Evolutionary conservation across 2,888 invertebrate species (phyloP), one percentile per base, ranked within the genome.

Genomic region (Parelbella ahira): DNA sequence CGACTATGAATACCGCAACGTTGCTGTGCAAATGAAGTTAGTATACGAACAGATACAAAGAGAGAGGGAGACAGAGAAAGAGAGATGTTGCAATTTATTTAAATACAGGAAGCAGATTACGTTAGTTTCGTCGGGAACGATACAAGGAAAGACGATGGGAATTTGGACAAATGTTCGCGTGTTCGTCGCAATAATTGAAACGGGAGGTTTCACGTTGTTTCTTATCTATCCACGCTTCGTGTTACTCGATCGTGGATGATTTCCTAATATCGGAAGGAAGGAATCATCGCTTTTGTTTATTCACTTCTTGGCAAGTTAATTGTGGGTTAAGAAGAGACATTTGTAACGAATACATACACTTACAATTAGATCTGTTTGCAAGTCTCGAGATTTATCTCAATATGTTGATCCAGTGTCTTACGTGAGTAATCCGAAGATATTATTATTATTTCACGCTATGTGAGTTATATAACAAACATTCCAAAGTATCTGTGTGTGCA

Each of bases 111-210:
- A 12, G 11, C n/a, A 37, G 19, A 27, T 27, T 27, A 27, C n/a
- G 20, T 28, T 13, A 12, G 33, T 23, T 33, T 23, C 12, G 33
- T 28, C 28, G 28, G 15, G n/a, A n/a, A n/a, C n/a, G n/a, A n/a
- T n/a, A n/a, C n/a, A n/a, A n/a, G n/a, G n/a, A n/a, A 20, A 21
- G 9, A 12, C 37, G 37, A n/a, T 38, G 29, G 38, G 38, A 30
- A 38, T 7, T 25, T 18, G 37, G 37, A 21, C 38, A 38, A 38
- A 29, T 38, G 38, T 38, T 38, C 23, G 29, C 38, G 38, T 37
- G 36, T 27, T 19, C 19, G 5, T 15, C 7, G 21, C 20, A 29
- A 21, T 34, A 24, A 36, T 28, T 37, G 28, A 15, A 29, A 27
- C 37, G 28, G 37, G 36, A 25, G 15, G 6, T 27, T 36, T 18